phyloP scores from a whole-genome alignment of 37 sponge, comb jelly and placozoan species.

The Hormiphora californensis region DNA sequence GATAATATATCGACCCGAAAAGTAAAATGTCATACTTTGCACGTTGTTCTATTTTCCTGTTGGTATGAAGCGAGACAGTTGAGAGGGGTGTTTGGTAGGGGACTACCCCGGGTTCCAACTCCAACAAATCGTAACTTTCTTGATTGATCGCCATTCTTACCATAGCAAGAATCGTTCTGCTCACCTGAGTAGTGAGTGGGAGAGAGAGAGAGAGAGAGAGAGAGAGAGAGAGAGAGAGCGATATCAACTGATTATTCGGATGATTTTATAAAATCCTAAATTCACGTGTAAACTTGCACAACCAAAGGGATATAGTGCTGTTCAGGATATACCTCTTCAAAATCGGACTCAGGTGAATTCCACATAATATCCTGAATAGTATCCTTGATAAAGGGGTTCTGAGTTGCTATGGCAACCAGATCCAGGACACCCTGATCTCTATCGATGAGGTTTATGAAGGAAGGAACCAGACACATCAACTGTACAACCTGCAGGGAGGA shows the following conservation, averaged over 20 bases:
- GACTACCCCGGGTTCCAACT: slow-evolving; percentile 25
- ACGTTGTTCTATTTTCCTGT: slow-evolving; percentile 1
- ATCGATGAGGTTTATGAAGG: slow-evolving; percentile 58
- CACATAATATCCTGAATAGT: slow-evolving; percentile 52
- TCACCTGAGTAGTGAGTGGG: too few relatives aligned
- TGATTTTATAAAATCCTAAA: background rate
- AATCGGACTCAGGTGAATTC: slow-evolving; percentile 45
- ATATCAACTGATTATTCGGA: too few relatives aligned
- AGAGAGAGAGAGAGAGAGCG: too few relatives aligned
- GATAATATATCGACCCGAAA: too few relatives aligned
- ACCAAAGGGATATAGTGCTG: too few relatives aligned
- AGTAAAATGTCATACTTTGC: too few relatives aligned
- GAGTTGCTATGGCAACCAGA: slow-evolving; percentile 60
- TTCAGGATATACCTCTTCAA: too few relatives aligned
- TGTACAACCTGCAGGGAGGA: slow-evolving; percentile 62
- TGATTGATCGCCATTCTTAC: background rate
- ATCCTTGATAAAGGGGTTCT: slow-evolving; percentile 52
- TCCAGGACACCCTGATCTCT: slow-evolving; percentile 56
- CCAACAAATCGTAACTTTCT: slow-evolving; percentile 13
- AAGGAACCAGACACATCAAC: slow-evolving; percentile 64
- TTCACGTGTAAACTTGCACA: background rate
- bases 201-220: too few relatives aligned
- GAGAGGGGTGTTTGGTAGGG: background rate
- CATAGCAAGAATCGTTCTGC: background rate
- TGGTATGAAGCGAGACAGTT: background rate